These are phyloP conservation scores for Allacma fusca DNA, from an alignment of 2,888 invertebrate species.

Conservation along the genomic window DNA sequence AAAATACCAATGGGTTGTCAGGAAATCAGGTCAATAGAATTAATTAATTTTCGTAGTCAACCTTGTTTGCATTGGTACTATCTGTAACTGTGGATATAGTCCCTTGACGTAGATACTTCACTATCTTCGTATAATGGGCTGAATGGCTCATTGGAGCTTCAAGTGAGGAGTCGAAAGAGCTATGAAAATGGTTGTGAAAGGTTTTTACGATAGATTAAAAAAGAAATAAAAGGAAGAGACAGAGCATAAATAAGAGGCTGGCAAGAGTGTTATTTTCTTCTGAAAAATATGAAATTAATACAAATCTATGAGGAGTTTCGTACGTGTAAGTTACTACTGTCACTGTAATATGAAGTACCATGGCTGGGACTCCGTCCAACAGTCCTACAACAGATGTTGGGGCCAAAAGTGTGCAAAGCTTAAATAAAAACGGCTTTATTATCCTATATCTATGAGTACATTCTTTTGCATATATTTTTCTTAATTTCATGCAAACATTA, in stretches of 20 bases:
- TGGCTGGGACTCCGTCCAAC: no score
- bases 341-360: no score
- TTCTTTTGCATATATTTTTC: background rate
- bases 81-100: no score
- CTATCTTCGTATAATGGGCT: background rate
- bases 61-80: slow-evolving; percentile 25
- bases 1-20: slow-evolving; percentile 33
- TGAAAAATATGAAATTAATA: slow-evolving; percentile 17
- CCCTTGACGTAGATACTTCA: background rate
- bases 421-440: no score
- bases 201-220: slow-evolving; percentile 35
- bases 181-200: slow-evolving; percentile 24
- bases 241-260: slow-evolving; percentile 2
- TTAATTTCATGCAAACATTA: background rate
- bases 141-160: background rate
- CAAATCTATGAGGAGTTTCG: background rate
- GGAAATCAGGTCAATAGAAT: slow-evolving; percentile 36
- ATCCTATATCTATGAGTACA: no score
- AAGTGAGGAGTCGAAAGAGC: background rate
- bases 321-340: no score
- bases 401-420: background rate
- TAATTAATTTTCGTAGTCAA: slow-evolving; percentile 28
- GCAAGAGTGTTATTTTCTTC: slow-evolving; percentile 16
- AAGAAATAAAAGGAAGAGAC: slow-evolving; percentile 30
- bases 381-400: background rate